These are phyloP conservation scores for Ostrea edulis DNA, from an alignment of 1,140 invertebrate genomes.

Conservation along the genomic window DNA sequence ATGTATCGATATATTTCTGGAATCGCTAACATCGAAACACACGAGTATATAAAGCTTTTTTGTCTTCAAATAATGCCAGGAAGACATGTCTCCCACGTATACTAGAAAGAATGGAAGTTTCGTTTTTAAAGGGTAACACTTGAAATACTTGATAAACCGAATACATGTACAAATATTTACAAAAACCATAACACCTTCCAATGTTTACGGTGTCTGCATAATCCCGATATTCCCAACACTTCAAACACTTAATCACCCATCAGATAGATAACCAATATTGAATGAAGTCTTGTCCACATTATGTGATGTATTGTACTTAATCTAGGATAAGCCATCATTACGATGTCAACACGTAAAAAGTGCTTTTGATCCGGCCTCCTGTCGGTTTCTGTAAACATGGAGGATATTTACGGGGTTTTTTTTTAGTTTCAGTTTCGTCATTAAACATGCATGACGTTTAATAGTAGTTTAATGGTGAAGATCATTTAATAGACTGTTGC, in stretches of 20 bases:
- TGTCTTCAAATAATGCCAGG: too few relatives aligned
- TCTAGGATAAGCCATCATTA: not conserved
- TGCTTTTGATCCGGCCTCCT: not conserved
- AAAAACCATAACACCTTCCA: too few relatives aligned
- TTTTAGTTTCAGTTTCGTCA: not conserved
- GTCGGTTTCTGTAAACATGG: not conserved
- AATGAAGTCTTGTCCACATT: not conserved
- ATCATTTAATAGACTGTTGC: not conserved
- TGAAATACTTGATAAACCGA: too few relatives aligned
- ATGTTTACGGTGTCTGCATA: too few relatives aligned
- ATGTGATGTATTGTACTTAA: not conserved
- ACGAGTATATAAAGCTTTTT: too few relatives aligned
- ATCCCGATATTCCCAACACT: too few relatives aligned
- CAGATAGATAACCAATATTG: not conserved
- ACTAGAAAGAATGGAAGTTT: too few relatives aligned
- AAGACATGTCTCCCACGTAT: too few relatives aligned
- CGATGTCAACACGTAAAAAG: not conserved
- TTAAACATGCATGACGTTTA: slow-evolving; percentile 15
- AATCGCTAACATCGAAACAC: too few relatives aligned
- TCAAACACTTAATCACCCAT: not conserved
- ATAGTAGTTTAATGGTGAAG: not conserved
- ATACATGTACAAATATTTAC: too few relatives aligned
- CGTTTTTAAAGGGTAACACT: too few relatives aligned
- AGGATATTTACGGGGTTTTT: not conserved
- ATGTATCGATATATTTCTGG: too few relatives aligned